Evolutionary conservation across 64 coral and sea anemone species (phyloP).

Genomic region (Actinia tenebrosa): DNA sequence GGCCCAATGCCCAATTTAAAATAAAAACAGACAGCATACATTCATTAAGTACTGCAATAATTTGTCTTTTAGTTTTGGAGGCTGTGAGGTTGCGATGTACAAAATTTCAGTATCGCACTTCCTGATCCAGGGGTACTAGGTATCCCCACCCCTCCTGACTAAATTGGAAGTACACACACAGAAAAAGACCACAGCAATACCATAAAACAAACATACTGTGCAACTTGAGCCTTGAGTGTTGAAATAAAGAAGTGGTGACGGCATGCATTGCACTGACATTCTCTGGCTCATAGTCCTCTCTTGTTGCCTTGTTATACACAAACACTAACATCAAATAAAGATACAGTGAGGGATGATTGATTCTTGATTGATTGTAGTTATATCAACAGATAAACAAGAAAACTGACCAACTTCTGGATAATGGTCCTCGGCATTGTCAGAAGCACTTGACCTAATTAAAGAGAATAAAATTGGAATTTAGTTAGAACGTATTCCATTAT

Average conservation of each 20-base stretch:
- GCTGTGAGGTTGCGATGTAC: too few relatives aligned
- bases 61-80: too few relatives aligned
- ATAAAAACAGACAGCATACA: too few relatives aligned
- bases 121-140: too few relatives aligned
- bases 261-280: slow-evolving; percentile 72
- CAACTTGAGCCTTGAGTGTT: slow-evolving; percentile 82
- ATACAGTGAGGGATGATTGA: not conserved
- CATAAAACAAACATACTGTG: slow-evolving; percentile 45
- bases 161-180: too few relatives aligned
- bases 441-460: slow-evolving; percentile 17
- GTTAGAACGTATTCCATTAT: not conserved
- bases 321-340: slow-evolving; percentile 51
- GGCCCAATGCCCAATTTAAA: too few relatives aligned
- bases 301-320: slow-evolving; percentile 82
- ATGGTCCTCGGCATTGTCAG: slow-evolving; percentile 81
- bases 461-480: not conserved
- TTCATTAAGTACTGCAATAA: too few relatives aligned
- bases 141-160: too few relatives aligned
- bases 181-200: not conserved
- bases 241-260: slow-evolving; percentile 66
- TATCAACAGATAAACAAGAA: not conserved
- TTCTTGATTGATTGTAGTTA: not conserved
- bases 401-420: slow-evolving; percentile 94
- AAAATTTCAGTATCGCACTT: too few relatives aligned
- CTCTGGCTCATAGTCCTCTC: slow-evolving; percentile 85